Conservation (phyloP, 2,797 vertebrate species). For the Capromys pilorides region DNA sequence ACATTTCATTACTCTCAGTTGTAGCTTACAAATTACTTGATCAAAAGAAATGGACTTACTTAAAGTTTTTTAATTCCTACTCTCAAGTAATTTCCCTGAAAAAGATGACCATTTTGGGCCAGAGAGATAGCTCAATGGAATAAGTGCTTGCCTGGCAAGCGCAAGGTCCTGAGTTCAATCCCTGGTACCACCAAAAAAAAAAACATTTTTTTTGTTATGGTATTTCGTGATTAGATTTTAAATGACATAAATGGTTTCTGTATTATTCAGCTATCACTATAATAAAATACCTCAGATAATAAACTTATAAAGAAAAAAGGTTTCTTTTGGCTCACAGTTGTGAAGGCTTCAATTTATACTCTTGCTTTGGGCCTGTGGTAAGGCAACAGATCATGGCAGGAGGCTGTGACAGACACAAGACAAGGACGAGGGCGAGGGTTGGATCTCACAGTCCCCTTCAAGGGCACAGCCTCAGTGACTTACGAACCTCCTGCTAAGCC, state of each 20-base stretch:
- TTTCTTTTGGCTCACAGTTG: neutral
- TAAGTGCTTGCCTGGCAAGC: too few relatives aligned
- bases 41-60: conserved; percentile 27
- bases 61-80: conserved; percentile 46
- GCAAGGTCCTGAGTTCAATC: too few relatives aligned
- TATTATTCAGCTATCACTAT: neutral
- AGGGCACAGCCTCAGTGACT: neutral
- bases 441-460: too few relatives aligned
- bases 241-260: neutral
- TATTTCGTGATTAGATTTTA: conserved; percentile 24
- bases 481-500: neutral
- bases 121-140: too few relatives aligned
- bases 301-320: neutral
- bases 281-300: neutral
- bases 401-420: neutral
- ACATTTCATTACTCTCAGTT: conserved; percentile 4
- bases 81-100: conserved; percentile 41
- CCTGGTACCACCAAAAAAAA: too few relatives aligned
- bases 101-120: neutral
- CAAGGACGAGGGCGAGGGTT: neutral
- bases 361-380: neutral
- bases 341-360: neutral
- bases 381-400: neutral
- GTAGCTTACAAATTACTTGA: neutral
- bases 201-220: neutral